A percentile compares a stretch with the other conserved stretches of the same genome.
Conservation (phyloP, 2,113 vertebrate genomes). For the Indicator maculatus region DNA sequence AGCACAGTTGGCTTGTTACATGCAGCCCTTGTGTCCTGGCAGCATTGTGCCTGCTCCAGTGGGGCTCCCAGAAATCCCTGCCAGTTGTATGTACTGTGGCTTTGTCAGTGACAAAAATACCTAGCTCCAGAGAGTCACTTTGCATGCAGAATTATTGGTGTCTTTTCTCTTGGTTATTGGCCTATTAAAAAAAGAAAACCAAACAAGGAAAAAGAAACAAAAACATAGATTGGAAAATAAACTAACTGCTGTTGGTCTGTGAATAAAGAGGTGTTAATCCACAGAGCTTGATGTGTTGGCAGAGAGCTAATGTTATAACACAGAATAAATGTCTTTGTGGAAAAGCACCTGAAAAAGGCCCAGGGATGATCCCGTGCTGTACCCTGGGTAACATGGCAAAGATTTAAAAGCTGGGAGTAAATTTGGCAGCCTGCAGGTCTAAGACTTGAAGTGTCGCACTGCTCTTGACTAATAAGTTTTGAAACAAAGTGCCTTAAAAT, state of each 20-base stretch:
- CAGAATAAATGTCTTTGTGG: not conserved
- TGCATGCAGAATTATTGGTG: not conserved
- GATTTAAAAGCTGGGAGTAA: not conserved
- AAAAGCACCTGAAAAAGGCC: not conserved
- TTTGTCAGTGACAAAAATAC: constrained; percentile 21
- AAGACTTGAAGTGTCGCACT: not conserved
- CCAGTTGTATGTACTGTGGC: not conserved
- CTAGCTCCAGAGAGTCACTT: not conserved
- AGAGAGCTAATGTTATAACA: not conserved
- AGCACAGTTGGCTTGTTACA: not conserved
- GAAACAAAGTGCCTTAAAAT: constrained; percentile 11
- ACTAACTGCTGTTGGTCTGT: not conserved
- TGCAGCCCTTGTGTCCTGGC: constrained; percentile 25
- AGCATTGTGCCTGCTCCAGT: not conserved
- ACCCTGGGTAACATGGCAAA: not conserved
- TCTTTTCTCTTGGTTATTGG: not conserved
- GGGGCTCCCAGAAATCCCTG: constrained; percentile 7
- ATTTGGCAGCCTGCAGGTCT: not conserved
- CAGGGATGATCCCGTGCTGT: not conserved
- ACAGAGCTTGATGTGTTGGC: not conserved
- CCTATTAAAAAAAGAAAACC: not conserved
- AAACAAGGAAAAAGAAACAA: not conserved
- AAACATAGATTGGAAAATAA: not conserved
- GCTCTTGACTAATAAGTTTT: not conserved
- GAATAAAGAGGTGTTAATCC: not conserved